These are phyloP conservation scores for Erinaceus europaeus DNA, from an alignment of 2,113 vertebrate genomes.

Conservation along the genomic window DNA sequence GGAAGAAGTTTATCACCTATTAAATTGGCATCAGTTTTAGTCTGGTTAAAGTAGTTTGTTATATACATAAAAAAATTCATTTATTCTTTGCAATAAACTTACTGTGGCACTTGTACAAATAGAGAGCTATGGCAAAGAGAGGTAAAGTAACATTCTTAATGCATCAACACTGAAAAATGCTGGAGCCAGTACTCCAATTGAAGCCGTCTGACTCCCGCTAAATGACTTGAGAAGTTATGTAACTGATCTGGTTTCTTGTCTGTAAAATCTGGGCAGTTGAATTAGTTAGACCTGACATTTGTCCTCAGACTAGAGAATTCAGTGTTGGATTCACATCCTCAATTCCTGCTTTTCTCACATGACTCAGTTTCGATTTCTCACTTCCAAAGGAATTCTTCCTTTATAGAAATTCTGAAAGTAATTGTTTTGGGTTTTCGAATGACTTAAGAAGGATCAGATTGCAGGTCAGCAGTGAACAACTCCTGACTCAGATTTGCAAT, in stretches of 20 bases:
- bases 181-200: background rate
- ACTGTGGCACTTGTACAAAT: background rate
- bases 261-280: background rate
- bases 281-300: constrained; percentile 5
- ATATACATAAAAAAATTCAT: background rate
- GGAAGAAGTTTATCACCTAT: background rate
- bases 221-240: background rate
- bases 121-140: background rate
- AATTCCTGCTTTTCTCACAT: background rate
- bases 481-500: constrained; percentile 26
- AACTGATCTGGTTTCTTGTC: background rate
- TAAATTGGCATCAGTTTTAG: background rate
- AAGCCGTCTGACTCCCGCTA: background rate
- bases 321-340: background rate
- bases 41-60: background rate
- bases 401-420: constrained; percentile 1
- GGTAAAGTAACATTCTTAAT: background rate
- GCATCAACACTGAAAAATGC: background rate
- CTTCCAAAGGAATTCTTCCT: constrained; percentile 22
- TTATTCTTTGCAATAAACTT: background rate
- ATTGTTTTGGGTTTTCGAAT: constrained; percentile 23
- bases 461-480: background rate
- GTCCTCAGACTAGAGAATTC: constrained; percentile 40
- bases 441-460: constrained; percentile 35
- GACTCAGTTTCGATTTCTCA: constrained; percentile 10